Evolutionary conservation across 2,797 vertebrate species (phyloP), one percentile per base, ranked within the genome.

Genomic region (Diceros bicornis): DNA sequence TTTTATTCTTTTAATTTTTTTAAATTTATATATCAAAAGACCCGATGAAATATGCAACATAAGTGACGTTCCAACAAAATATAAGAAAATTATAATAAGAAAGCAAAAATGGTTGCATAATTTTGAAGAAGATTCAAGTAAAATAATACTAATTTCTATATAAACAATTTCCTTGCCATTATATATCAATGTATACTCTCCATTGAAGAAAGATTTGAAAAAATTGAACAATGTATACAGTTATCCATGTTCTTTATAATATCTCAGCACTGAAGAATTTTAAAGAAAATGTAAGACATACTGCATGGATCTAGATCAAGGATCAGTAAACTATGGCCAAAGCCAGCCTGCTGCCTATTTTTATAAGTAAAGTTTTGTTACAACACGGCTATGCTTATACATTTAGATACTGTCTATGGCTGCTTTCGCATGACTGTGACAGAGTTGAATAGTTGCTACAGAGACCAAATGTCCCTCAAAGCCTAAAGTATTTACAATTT

Each of bases 301-400:
- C 3, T n/a, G 5, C 57, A 64, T 71, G 18, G 10, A 3, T 27
- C 13, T 72, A 47, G 6, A 17, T 71, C 69, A 88, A n/a, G n/a
- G 4, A 2, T 91, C 50, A 92, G n/a, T 71, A 79, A 83, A 61
- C 16, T 52, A 23, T 61, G 41, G 17, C n/a, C 50, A 29, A 52
- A 61, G 8, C 17, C 25, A 84, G 14, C 23, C 16, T 44, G 23
- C 25, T 85, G 18, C 23, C 14, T 92, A 1, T 34, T 84, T 84
- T 79, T 68, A 79, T 84, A 91, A 91, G 83, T 84, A 91, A 91
- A 88, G 37, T 72, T 84, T 59, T 84, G 72, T 61, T 79, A 14
- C 0, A n/a, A 7, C 34, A 37, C 4, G 89, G 8, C 21, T 83
- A 13, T 85, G 59, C 4, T 17, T 34, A 16, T 74, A 61, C 13